phyloP scores from a whole-genome alignment of 2,113 vertebrate species.

The Gambusia holbrooki region DNA sequence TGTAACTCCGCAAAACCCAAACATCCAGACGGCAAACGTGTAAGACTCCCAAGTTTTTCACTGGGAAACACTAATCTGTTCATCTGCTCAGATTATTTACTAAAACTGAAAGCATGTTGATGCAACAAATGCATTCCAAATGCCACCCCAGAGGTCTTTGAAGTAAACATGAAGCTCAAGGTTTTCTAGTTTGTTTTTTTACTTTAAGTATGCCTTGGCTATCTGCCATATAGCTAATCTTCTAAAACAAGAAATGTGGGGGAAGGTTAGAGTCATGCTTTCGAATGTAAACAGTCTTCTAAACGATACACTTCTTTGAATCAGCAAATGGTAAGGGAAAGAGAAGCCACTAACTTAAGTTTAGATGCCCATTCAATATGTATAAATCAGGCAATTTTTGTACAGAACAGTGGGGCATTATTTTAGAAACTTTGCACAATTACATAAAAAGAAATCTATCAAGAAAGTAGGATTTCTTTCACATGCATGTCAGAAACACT shows the following conservation, averaged over 20 bases:
- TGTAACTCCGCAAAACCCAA: conserved; percentile 11
- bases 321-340: not conserved
- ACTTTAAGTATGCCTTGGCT: not conserved
- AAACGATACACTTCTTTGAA: not conserved
- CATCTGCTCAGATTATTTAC: not conserved
- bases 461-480: too few species aligned
- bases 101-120: not conserved
- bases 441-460: too few species aligned
- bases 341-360: not conserved
- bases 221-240: too few species aligned
- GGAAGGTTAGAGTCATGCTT: not conserved
- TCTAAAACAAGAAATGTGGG: not conserved
- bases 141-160: not conserved
- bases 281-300: not conserved
- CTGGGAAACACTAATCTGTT: not conserved
- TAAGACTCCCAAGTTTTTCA: not conserved
- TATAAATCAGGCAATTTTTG: not conserved
- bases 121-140: not conserved
- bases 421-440: not conserved
- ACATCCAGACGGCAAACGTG: conserved; percentile 17
- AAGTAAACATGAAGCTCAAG: not conserved
- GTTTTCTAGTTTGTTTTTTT: not conserved
- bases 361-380: not conserved
- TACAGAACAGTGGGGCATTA: not conserved
- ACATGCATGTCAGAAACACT: too few species aligned